Evolutionary conservation across 2,888 invertebrate species (phyloP).

Genomic region (Lasius fuliginosus): DNA sequence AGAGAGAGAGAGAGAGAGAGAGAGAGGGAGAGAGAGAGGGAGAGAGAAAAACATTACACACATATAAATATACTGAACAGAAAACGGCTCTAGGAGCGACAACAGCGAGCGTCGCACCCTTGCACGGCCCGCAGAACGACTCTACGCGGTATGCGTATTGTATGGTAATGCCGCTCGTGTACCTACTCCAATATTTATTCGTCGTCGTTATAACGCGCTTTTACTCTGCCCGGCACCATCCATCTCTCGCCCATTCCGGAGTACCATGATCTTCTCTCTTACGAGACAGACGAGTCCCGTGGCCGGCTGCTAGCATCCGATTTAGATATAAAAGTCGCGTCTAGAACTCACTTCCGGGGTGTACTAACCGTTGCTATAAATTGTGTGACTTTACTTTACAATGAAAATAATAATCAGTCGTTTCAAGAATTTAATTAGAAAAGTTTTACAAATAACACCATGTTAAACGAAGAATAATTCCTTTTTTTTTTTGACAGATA

Average conservation of each 20-base stretch:
- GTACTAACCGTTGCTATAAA: constrained; percentile 14
- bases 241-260: constrained; percentile 63
- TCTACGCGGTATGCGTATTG: constrained; percentile 80
- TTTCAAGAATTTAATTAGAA: background rate
- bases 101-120: constrained; percentile 74
- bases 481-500: background rate
- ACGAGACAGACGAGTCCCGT: constrained; percentile 20
- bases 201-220: constrained; percentile 77
- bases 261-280: constrained; percentile 62
- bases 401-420: too few species aligned
- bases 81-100: constrained; percentile 73
- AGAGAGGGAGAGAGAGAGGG: constrained; percentile 51
- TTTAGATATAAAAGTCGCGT: constrained; percentile 47
- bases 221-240: constrained; percentile 75
- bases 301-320: constrained; percentile 34
- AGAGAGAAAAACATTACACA: constrained; percentile 28
- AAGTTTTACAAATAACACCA: background rate
- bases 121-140: constrained; percentile 75
- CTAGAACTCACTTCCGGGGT: constrained; percentile 33
- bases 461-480: background rate
- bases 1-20: constrained; percentile 42
- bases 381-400: background rate
- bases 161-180: constrained; percentile 78
- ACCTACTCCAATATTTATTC: constrained; percentile 80
- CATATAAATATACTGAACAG: constrained; percentile 39